Percentiles rank a stretch among this genome's conserved stretches.
Evolutionary conservation across 2,113 vertebrate species (phyloP).

Genomic region (Stegostoma tigrinum): DNA sequence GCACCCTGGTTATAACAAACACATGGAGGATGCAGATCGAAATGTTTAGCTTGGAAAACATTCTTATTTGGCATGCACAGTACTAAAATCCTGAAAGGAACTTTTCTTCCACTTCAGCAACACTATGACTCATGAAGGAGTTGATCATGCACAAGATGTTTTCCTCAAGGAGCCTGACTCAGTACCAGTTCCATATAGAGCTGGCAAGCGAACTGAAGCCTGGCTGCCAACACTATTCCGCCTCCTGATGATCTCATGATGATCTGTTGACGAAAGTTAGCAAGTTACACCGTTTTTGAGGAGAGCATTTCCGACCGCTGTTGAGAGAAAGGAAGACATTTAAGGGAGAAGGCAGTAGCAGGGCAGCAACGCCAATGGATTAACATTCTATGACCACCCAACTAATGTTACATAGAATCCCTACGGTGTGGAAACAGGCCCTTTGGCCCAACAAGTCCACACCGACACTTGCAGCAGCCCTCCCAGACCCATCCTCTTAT

Average conservation of each 20-base stretch:
- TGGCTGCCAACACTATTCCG: background rate
- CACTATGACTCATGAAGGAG: conserved; percentile 10
- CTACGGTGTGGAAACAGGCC: no score
- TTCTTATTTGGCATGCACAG: background rate
- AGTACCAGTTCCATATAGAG: conserved; percentile 7
- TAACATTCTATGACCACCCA: no score
- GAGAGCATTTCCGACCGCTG: background rate
- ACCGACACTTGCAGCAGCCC: no score
- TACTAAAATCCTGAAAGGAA: background rate
- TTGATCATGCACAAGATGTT: background rate
- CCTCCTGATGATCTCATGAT: background rate
- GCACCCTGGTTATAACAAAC: background rate
- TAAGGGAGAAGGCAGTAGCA: background rate
- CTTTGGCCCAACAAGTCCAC: no score
- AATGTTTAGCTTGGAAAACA: conserved; percentile 24
- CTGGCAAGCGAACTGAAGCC: background rate
- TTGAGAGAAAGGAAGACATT: background rate
- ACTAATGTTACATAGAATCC: no score
- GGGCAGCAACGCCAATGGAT: no score
- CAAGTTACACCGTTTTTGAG: background rate
- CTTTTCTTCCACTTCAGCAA: background rate
- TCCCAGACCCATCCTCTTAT: no score
- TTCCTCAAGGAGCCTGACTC: background rate
- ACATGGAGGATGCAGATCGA: background rate
- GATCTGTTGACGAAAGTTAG: background rate